Conservation (phyloP, 2,797 vertebrate genomes). For the Gobionotothen gibberifrons region DNA sequence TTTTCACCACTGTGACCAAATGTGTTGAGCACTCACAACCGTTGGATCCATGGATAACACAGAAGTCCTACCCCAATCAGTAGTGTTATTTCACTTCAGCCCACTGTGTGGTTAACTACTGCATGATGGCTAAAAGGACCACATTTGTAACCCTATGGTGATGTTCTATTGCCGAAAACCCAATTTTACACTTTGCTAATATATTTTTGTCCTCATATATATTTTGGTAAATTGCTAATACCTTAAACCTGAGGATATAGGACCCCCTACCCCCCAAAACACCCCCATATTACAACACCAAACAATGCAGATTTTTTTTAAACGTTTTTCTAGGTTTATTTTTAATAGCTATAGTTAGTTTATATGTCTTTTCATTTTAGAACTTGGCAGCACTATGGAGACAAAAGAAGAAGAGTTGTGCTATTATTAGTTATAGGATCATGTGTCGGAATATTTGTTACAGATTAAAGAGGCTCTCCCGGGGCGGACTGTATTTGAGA, state of each 20-base stretch:
- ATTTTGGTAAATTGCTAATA: slow-evolving; percentile 69
- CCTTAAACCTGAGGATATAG: slow-evolving; percentile 80
- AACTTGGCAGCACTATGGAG: slow-evolving; percentile 77
- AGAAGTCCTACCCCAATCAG: slow-evolving; percentile 82
- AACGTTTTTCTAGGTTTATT: slow-evolving; percentile 53
- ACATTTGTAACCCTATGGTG: slow-evolving; percentile 57
- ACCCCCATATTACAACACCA: slow-evolving; percentile 82
- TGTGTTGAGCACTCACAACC: slow-evolving; percentile 74
- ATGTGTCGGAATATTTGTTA: slow-evolving; percentile 63
- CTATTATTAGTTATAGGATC: slow-evolving; percentile 80
- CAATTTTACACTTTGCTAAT: slow-evolving; percentile 55
- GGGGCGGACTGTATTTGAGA: slow-evolving; percentile 48
- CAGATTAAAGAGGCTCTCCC: slow-evolving; percentile 60
- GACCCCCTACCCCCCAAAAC: slow-evolving; percentile 80
- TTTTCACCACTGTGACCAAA: slow-evolving; percentile 71
- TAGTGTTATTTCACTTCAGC: slow-evolving; percentile 68
- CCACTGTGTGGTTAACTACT: slow-evolving; percentile 65
- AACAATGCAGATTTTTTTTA: slow-evolving; percentile 74
- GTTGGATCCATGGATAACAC: slow-evolving; percentile 70
- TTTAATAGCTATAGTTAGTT: slow-evolving; percentile 76
- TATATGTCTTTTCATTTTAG: slow-evolving; percentile 53
- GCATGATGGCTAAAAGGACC: slow-evolving; percentile 64
- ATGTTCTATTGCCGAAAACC: slow-evolving; percentile 64
- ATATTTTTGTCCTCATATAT: slow-evolving; percentile 60
- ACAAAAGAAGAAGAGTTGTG: slow-evolving; percentile 82